Percentiles rank a stretch among this genome's conserved stretches.
These are phyloP conservation scores for Eueides isabella DNA, from an alignment of 1,140 invertebrate species.

Conservation along the genomic window DNA sequence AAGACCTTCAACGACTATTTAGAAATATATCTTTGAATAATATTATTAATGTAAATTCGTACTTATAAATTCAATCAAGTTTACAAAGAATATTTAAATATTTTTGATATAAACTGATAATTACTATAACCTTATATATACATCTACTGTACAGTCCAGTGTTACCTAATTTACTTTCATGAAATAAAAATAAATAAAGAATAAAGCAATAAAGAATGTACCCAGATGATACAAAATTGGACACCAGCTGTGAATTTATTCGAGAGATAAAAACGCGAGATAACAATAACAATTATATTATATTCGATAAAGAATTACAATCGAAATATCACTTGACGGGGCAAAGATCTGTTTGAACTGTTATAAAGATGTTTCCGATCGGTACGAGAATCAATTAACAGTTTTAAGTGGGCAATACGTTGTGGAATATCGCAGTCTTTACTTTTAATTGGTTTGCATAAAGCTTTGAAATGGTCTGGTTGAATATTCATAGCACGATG, in stretches of 20 bases:
- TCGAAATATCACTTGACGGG: background rate
- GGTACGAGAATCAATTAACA: background rate
- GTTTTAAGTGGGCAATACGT: background rate
- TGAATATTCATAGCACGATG: constrained; percentile 31
- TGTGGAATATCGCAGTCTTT: constrained; percentile 21
- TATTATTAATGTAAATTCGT: background rate
- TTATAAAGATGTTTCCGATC: background rate
- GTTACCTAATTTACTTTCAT: background rate
- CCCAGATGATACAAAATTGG: background rate
- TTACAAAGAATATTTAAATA: no score
- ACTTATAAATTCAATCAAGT: no score
- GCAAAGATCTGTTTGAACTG: background rate
- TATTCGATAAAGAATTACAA: constrained; percentile 6
- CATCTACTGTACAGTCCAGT: background rate
- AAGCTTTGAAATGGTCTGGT: constrained; percentile 27
- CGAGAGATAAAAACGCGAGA: background rate
- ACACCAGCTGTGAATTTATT: constrained; percentile 11
- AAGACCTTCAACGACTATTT: background rate
- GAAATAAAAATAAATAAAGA: background rate
- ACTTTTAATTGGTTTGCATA: constrained; percentile 37
- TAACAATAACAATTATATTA: constrained; percentile 10
- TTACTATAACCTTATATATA: background rate
- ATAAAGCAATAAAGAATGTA: background rate
- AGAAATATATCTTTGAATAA: background rate
- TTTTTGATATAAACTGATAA: no score